Conservation (phyloP, 2,113 vertebrate species). For the human (Homo sapiens) region DNA sequence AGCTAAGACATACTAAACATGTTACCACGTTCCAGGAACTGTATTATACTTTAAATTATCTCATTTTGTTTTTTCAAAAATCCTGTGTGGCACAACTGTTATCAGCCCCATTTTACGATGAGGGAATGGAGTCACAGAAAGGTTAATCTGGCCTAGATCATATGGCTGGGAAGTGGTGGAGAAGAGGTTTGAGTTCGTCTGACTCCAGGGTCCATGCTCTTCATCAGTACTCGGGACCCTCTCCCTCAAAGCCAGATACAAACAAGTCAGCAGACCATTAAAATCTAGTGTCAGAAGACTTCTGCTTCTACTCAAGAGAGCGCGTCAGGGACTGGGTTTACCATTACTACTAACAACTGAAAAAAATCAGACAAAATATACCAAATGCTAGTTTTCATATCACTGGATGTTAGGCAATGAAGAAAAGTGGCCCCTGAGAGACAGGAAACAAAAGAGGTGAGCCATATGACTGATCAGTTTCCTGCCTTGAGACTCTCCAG, state of each 20-base stretch:
- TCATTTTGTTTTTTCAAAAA: background rate
- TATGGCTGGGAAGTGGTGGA: background rate
- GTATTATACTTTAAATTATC: background rate
- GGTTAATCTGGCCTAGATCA: background rate
- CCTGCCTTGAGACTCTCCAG: background rate
- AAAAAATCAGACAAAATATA: background rate
- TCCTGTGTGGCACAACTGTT: background rate
- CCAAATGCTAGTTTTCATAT: background rate
- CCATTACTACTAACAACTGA: background rate
- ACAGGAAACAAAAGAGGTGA: background rate
- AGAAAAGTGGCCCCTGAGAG: background rate
- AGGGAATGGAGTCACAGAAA: background rate
- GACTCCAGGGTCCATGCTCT: background rate
- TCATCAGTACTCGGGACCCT: background rate
- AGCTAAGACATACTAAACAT: background rate
- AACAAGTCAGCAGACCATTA: background rate
- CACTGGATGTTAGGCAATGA: background rate
- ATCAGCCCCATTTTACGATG: background rate
- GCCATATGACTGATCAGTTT: background rate
- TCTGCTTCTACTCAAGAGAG: background rate
- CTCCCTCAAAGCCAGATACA: background rate
- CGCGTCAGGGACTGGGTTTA: background rate
- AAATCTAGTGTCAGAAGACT: background rate
- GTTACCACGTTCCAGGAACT: background rate
- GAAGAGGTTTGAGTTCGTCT: background rate